Base-by-base conservation (phyloP, 2,113 vertebrate genomes). In the Ranitomeya variabilis region DNA sequence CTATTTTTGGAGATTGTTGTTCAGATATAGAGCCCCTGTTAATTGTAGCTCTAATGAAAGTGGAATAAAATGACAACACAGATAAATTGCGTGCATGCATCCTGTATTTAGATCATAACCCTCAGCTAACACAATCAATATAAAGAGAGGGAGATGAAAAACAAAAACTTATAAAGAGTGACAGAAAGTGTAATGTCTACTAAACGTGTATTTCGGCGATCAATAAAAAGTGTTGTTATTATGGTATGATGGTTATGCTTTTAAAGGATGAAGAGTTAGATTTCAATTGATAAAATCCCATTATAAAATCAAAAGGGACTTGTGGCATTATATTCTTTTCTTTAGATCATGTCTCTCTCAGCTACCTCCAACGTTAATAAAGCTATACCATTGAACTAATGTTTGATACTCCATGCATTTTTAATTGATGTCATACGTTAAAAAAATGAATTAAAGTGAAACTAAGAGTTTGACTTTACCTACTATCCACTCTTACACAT, bases 1-100 rank as follows among this genome's bases (percentile, higher is more conserved):
- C 86, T 87, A 81, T 87, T 88, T 88, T 37, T 31, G 37, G 69
- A 21, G 37, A 83, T 77, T 67, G 80, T 37, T 81, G 60, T 69
- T 82, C 15, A 74, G 54, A 71, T 64, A 55, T 76, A 88, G 21
- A 83, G 45, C 21, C 69, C 9, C 69, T 64, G 69, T 15, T 78
- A 88, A 88, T 88, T 83, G 81, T 78, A 88, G 71, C 80, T 55
- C 83, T 78, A 57, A 23, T 83, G 59, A n/a, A 88, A 83, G 37
- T 31, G 14, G 80, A 37, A 83, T 77, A 88, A 64, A 83, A 83
- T 83, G 77, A 77, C 45, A 73, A 77, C 71, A 78, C 64, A 55
- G 16, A 83, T 83, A 74, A 51, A 83, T 69, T 76, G 76, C 45
- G 26, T 52, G 18, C 31, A 76, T 74, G 45, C n/a, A 64, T 62